phyloP scores from a whole-genome alignment of 1,140 invertebrate genomes.

The Drosophila guanche region DNA sequence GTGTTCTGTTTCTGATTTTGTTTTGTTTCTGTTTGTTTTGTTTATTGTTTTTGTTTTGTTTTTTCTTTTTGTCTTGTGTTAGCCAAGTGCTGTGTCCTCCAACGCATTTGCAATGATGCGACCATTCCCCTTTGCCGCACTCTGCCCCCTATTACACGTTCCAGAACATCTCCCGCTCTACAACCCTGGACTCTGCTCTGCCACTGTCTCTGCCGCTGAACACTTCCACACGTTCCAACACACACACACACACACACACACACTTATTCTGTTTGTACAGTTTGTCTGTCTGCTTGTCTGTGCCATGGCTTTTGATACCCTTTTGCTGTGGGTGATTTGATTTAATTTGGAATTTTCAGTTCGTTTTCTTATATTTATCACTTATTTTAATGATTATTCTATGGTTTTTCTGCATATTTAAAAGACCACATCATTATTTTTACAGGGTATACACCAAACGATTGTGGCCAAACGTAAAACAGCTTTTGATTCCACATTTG shows the following conservation, averaged over 20 bases:
- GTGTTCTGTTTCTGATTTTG: no score
- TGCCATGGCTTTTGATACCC: not conserved
- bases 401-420: not conserved
- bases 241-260: no score
- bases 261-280: constrained; percentile 37
- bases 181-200: not conserved
- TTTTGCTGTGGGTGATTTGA: no score
- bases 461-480: no score
- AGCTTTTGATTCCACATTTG: constrained; percentile 21
- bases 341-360: no score
- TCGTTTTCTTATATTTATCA: not conserved
- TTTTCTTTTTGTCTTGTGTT: constrained; percentile 17
- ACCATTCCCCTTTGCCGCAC: constrained; percentile 23
- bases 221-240: constrained; percentile 1
- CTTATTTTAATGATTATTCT: not conserved
- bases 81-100: constrained; percentile 61
- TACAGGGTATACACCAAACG: not conserved
- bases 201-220: not conserved
- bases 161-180: not conserved
- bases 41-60: constrained; percentile 2
- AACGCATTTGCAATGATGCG: constrained; percentile 51
- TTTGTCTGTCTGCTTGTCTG: constrained; percentile 23
- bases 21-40: constrained; percentile 28
- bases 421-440: not conserved
- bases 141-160: constrained; percentile 16